Conservation (phyloP, 2,113 vertebrate genomes). For the Callithrix jacchus region DNA sequence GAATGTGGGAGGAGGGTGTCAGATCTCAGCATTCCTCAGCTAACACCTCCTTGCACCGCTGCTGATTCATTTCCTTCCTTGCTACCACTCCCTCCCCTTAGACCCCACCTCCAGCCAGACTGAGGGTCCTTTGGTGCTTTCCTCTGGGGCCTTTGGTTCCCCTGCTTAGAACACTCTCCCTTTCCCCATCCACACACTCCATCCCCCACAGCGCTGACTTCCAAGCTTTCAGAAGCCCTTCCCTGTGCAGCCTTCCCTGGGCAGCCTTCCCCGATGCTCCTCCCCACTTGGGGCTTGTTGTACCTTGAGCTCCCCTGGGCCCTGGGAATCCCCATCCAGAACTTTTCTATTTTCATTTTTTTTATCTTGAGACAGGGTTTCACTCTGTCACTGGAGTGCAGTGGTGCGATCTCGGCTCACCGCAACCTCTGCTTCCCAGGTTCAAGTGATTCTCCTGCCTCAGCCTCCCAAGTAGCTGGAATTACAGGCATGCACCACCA, state of each 20-base stretch:
- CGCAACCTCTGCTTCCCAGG: too few relatives aligned
- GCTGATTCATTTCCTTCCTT: neutral
- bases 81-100: neutral
- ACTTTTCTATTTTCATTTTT: neutral
- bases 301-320: neutral
- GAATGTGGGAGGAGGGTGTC: fast-evolving
- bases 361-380: too few relatives aligned
- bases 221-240: neutral
- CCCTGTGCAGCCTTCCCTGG: neutral
- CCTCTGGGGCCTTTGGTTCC: neutral
- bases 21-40: neutral
- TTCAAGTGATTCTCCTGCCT: too few relatives aligned
- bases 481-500: too few relatives aligned
- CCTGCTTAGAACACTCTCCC: neutral
- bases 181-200: too few relatives aligned
- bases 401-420: too few relatives aligned
- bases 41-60: neutral
- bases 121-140: neutral
- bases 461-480: too few relatives aligned
- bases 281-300: neutral
- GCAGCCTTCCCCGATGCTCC: neutral
- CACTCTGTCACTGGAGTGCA: too few relatives aligned
- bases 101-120: neutral
- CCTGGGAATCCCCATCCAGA: neutral
- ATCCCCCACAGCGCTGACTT: neutral